Conservation (phyloP, 1,140 invertebrate species). For the Triops cancriformis region DNA sequence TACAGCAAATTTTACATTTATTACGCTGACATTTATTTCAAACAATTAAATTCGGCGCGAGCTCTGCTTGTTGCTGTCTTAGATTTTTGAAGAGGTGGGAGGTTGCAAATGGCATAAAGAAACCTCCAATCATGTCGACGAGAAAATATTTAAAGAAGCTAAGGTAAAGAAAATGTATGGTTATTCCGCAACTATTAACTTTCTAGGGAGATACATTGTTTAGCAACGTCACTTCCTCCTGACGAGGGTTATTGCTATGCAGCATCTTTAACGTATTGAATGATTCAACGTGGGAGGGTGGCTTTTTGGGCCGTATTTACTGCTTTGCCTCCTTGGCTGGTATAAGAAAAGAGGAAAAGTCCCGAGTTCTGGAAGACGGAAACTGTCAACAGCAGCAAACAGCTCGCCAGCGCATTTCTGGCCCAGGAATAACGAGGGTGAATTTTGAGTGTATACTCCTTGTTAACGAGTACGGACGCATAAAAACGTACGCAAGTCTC, state of each 20-base stretch:
- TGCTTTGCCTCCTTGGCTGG: too few species aligned
- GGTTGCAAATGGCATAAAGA: too few species aligned
- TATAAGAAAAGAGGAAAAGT: neutral
- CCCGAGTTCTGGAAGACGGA: neutral
- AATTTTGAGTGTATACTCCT: neutral
- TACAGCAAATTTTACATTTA: too few species aligned
- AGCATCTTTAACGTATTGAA: neutral
- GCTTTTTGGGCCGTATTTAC: neutral
- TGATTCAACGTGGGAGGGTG: neutral
- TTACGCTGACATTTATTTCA: too few species aligned
- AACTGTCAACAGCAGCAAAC: constrained; percentile 9
- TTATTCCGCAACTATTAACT: too few species aligned
- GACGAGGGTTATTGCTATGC: neutral
- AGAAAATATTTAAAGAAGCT: too few species aligned
- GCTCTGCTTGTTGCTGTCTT: too few species aligned
- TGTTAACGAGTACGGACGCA: neutral
- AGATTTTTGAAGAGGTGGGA: too few species aligned
- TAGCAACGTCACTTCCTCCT: neutral
- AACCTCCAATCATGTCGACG: too few species aligned
- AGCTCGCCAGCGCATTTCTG: neutral
- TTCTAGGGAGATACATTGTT: neutral
- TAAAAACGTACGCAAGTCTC: neutral
- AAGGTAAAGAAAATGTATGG: too few species aligned
- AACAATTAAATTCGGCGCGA: too few species aligned
- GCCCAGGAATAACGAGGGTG: neutral